These are phyloP conservation scores for Meloidogyne hapla DNA, from an alignment of 1,140 invertebrate species.

Conservation along the genomic window DNA sequence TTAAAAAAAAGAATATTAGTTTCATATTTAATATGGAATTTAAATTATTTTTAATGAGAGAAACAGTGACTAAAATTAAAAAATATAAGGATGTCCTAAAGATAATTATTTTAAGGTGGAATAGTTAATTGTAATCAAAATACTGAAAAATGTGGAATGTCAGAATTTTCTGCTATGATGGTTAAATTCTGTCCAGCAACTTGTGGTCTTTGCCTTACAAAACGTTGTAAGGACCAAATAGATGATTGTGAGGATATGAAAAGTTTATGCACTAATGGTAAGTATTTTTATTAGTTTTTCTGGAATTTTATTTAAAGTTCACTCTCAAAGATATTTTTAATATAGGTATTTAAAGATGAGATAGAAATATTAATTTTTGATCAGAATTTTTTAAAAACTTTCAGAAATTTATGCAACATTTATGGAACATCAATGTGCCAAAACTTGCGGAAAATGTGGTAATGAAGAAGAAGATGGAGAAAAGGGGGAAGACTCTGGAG, in stretches of 20 bases:
- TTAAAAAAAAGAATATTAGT: too few species aligned
- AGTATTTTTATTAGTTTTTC: too few species aligned
- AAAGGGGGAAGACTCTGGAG: neutral
- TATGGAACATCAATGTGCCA: constrained; percentile 50
- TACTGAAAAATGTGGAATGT: constrained; percentile 40
- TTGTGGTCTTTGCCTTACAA: constrained; percentile 50
- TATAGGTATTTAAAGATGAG: too few species aligned
- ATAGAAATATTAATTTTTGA: too few species aligned
- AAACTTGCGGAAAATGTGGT: constrained; percentile 52
- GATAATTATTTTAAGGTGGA: constrained; percentile 37
- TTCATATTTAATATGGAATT: too few species aligned
- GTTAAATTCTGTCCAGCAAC: constrained; percentile 55
- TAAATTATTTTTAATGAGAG: too few species aligned
- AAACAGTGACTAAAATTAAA: too few species aligned
- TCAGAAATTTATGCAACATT: constrained; percentile 49
- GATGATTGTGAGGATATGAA: constrained; percentile 53
- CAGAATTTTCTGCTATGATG: constrained; percentile 49
- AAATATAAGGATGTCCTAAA: too few species aligned
- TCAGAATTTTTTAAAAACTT: neutral
- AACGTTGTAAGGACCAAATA: constrained; percentile 46
- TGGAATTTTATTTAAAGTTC: too few species aligned
- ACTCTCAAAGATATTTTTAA: too few species aligned
- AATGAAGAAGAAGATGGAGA: constrained; percentile 35
- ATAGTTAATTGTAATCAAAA: constrained; percentile 51
- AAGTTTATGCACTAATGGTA: constrained; percentile 45